Percentiles rank a stretch among this genome's conserved stretches.
Evolutionary conservation across 2,888 invertebrate genomes (phyloP).

Genomic region (Julus scandinavius): DNA sequence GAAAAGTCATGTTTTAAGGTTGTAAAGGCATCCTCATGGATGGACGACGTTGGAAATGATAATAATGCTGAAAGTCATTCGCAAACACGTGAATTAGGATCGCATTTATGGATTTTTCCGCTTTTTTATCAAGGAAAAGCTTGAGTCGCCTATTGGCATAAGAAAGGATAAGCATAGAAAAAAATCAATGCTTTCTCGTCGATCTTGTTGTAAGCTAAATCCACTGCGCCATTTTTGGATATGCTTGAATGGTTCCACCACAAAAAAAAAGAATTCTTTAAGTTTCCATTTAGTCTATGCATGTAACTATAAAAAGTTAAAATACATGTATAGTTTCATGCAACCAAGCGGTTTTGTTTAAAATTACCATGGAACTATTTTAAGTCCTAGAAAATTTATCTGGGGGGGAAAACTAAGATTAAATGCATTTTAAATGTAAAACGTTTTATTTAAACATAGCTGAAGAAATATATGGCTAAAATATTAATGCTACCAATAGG

Average conservation of each 20-base stretch:
- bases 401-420: not conserved
- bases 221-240: conserved; percentile 21
- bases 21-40: not conserved
- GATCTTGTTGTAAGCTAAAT: conserved; percentile 8
- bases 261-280: not conserved
- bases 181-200: conserved; percentile 19
- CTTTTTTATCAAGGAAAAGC: not conserved
- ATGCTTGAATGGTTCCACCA: conserved; percentile 18
- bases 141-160: not conserved
- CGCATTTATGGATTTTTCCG: conserved; percentile 17
- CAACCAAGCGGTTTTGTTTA: too few species aligned
- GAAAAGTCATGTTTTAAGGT: not conserved
- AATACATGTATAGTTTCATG: not conserved
- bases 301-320: not conserved
- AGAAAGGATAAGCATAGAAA: not conserved
- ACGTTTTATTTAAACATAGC: not conserved
- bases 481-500: not conserved
- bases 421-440: not conserved
- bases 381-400: conserved; percentile 5
- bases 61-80: not conserved
- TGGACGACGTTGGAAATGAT: conserved; percentile 1
- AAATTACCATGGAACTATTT: not conserved
- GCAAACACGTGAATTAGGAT: conserved; percentile 27
- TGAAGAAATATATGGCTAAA: not conserved
- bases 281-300: not conserved